Evolutionary conservation across 2,888 invertebrate species (phyloP), one percentile per base, ranked within the genome.

Genomic region (Pantelozetes paolii): DNA sequence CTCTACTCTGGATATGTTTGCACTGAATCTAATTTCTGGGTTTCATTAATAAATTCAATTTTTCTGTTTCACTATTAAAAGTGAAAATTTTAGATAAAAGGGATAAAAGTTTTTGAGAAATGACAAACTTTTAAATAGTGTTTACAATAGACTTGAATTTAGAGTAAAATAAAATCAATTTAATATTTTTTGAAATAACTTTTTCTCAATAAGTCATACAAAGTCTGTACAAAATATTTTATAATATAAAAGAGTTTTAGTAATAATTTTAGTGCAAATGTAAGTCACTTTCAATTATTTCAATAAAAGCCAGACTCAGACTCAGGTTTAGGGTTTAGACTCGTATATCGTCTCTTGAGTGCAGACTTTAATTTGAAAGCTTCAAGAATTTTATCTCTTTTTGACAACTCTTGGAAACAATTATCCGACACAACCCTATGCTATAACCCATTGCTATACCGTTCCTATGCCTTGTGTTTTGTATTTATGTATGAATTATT

Each of bases 201-300:
- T 62, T 62, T 36, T n/a, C 32, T 20, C 54, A 54, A 54, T 54
- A 54, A 23, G 26, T 54, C 9, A 54, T 23, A 54, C 26, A 26
- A 54, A n/a, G 6, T 54, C 20, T 50, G 15, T 8, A 20, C 50
- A n/a, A 50, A 50, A 50, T n/a, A n/a, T 8, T 50, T 6, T n/a
- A 50, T n/a, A n/a, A 8, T 54, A 54, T 54, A 11, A n/a, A 30
- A n/a, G 15, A 32, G 3, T 62, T 62, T 30, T 15, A 62, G 62
- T 62, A 40, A 67, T 32, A 15, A 40, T 67, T 67, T 40, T 11
- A 67, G 40, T 62, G 30, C n/a, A n/a, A n/a, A n/a, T n/a, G n/a
- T 13, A 62, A 67, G 67, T 67, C 67, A 67, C 23, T 42, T 67
- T 40, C 67, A 67, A 42, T 67, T 67, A 67, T 67, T 67, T 67